Base-by-base conservation (phyloP, 2,888 invertebrate genomes). In the Ochropacha duplaris region DNA sequence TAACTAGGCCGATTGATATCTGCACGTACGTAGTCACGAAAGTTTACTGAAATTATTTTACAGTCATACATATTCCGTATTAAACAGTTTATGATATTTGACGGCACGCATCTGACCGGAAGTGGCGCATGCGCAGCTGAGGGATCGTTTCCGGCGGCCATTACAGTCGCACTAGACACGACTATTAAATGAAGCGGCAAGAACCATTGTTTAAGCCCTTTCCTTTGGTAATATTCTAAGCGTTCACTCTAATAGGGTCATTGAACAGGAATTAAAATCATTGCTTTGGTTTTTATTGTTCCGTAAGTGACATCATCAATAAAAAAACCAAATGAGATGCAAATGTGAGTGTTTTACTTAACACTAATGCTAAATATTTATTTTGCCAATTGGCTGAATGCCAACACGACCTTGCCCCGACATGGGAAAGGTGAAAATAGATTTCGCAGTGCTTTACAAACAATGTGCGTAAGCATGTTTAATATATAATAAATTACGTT, bases 41-140 rank as follows among this genome's bases (percentile, higher is more conserved):
- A 31, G 34, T 52, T 51, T 26, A 54, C 39, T 34, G 50, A 51
- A 44, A 55, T 51, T 12, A 74, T 74, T 78, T 76, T 76, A 76
- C 68, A 69, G 66, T 69, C 31, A 65, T 73, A 78, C 74, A 79
- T 81, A 81, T 79, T 80, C 78, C 71, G 78, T 68, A 78, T 72
- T 71, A 72, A 76, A 78, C 74, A 73, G 79, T 81, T 79, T 83
- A 85, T 87, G 81, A 79, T 72, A 76, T 74, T 69, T 69, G 71
- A 72, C 68, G 76, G 79, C 84, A 84, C 81, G 87, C 84, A 80
- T 83, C 74, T 84, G 86, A 87, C 89, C 87, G 90, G 90, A 90
- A 87, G 83, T 69, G 74, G 82, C 78, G 81, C 76, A 78, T 76
- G 79, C 79, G 81, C 84, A 79, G 76, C 78, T 77, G 83, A 79